Percentiles rank a stretch among this genome's conserved stretches.
Conservation (phyloP, 2,888 invertebrate species). For the Alsophila aescularia region DNA sequence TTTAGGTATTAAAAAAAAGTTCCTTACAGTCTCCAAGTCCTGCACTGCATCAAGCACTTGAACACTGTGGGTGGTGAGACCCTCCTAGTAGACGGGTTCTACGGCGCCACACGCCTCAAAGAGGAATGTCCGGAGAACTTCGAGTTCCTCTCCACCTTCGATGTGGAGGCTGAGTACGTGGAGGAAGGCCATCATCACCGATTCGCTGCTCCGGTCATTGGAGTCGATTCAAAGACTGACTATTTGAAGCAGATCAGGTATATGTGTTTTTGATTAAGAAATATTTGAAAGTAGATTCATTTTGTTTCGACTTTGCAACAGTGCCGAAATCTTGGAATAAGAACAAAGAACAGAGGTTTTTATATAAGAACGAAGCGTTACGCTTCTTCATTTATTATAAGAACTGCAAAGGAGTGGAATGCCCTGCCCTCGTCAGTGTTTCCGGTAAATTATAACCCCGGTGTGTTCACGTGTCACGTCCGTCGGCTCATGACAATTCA, state of each 20-base stretch:
- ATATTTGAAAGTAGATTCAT: background rate
- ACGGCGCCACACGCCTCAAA: constrained; percentile 85
- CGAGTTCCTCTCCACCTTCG: constrained; percentile 81
- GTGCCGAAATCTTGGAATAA: too few species aligned
- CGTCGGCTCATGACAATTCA: too few species aligned
- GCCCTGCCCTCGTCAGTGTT: too few species aligned
- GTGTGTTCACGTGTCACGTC: too few species aligned
- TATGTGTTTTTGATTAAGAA: background rate
- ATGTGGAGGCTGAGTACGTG: constrained; percentile 86
- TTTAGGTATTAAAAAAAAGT: background rate
- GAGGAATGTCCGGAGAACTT: constrained; percentile 82
- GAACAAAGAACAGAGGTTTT: too few species aligned
- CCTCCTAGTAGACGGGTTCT: constrained; percentile 89
- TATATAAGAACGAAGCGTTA: too few species aligned
- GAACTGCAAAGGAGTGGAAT: too few species aligned
- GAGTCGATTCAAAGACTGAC: constrained; percentile 78
- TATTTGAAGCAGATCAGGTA: constrained; percentile 86
- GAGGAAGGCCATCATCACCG: constrained; percentile 86
- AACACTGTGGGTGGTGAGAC: constrained; percentile 89
- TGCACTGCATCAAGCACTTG: constrained; percentile 72
- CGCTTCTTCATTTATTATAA: too few species aligned
- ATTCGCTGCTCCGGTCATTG: constrained; percentile 85
- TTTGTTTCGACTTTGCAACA: too few species aligned
- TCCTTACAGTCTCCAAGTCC: constrained; percentile 68
- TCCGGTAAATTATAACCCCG: too few species aligned